These are phyloP conservation scores for Diacarnus erythraeanus DNA, from an alignment of 37 sponge, comb jelly and placozoan species.

Conservation along the genomic window DNA sequence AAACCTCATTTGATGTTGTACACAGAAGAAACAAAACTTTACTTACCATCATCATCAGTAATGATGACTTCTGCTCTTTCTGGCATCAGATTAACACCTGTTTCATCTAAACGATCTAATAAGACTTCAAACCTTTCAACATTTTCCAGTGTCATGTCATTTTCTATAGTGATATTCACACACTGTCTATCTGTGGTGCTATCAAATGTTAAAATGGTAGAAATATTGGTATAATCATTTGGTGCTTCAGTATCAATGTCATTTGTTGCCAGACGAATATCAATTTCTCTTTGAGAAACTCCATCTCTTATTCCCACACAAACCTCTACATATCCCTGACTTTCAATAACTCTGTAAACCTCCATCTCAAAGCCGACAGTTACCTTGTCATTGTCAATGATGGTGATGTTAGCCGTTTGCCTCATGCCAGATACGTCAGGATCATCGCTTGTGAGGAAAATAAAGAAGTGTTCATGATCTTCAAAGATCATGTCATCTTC, in stretches of 20 bases:
- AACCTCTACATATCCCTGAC: neutral
- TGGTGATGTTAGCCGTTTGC: neutral
- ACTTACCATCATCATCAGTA: neutral
- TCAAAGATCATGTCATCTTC: slow-evolving; percentile 5
- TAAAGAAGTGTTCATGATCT: neutral
- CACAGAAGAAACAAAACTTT: too few species aligned
- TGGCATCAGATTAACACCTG: neutral
- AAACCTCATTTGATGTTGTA: too few species aligned
- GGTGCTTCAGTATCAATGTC: neutral
- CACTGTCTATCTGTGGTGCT: neutral
- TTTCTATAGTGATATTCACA: neutral
- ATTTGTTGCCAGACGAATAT: neutral
- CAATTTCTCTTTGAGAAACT: neutral
- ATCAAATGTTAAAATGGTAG: neutral
- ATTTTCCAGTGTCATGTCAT: neutral
- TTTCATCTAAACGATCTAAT: neutral
- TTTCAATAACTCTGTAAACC: neutral
- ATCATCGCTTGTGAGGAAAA: neutral
- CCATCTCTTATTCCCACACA: neutral
- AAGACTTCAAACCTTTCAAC: neutral
- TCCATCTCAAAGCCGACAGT: slow-evolving; percentile 16
- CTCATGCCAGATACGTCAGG: neutral
- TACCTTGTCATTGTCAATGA: neutral
- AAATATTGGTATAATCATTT: neutral
- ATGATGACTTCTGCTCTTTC: neutral